Evolutionary conservation across 2,113 vertebrate species (phyloP), one percentile per base, ranked within the genome.

Genomic region (Dicrurus megarhynchus): DNA sequence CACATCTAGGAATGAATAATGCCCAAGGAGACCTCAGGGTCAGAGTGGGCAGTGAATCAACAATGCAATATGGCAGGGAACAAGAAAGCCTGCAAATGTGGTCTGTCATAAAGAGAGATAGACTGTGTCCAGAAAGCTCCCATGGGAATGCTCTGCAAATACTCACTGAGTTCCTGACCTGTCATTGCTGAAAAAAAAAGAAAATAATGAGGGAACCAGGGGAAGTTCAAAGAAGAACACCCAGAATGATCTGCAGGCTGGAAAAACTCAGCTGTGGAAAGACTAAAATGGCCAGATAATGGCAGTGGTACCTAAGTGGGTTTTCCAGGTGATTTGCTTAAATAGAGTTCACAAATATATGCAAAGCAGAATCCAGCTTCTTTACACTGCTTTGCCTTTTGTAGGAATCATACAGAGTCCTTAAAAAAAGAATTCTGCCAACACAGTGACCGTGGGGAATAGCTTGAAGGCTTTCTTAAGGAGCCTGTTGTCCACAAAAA

Each of bases 1-100:
- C 7, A 24, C 26, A 61, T 89, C 37, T 68, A 79, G 68, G 61
- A 93, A 81, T 47, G 85, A 80, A 80, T 86, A 93, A 90, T 53
- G 74, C 80, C 90, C 92, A 96, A 94, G 86, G 93, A 96, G 86
- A 92, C 88, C 90, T 82, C 83, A 84, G 93, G 90, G 93, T 96
- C 64, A 96, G 56, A 92, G 88, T 90, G 76, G 90, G 92, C 60
- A 90, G 87, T 90, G 90, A 94, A 81, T 96, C 21, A 16, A 82
- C 90, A 87, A 71, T 90, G 64, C 83, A 96, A 53, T 33, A 95
- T 65, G 73, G 93, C 90, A 96, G 56, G 32, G 60, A 49, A 94
- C 67, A 92, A 90, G 64, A 64, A 80, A 82, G 44, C 32, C 80
- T 93, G 86, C 16, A 93, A 94, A 95, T 92, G 60, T 59, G 17